phyloP scores from a whole-genome alignment of 2,888 invertebrate genomes.

The Epirrhoe tristata region DNA sequence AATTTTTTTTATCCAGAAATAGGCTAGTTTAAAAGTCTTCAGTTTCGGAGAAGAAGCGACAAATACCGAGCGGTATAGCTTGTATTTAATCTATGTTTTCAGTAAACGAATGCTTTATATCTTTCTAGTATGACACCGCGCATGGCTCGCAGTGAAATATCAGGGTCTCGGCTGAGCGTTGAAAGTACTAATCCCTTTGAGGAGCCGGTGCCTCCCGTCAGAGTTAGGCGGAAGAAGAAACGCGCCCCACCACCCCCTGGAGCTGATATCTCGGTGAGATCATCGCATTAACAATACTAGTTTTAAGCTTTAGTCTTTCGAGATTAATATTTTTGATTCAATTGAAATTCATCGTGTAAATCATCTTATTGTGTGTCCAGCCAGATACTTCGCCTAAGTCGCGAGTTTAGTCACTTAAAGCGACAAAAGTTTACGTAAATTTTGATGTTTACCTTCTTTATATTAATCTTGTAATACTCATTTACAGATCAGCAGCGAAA shows the following conservation, averaged over 20 bases:
- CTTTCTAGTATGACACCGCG: constrained; percentile 69
- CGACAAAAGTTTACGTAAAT: no score
- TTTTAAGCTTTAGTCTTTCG: neutral
- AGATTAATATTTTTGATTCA: no score
- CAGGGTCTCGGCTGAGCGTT: constrained; percentile 85
- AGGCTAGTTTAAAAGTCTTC: no score
- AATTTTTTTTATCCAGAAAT: no score
- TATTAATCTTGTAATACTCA: neutral
- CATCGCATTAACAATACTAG: neutral
- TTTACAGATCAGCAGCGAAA: constrained; percentile 66
- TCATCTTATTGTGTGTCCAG: no score
- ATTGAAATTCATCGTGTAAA: no score
- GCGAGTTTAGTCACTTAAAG: no score
- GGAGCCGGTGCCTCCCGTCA: constrained; percentile 82
- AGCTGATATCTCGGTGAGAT: constrained; percentile 61
- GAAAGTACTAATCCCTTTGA: constrained; percentile 87
- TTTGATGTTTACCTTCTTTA: no score
- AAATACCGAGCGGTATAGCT: no score
- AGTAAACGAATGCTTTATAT: constrained; percentile 1
- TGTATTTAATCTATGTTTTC: neutral
- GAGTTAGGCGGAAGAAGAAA: constrained; percentile 87
- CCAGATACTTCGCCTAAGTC: no score
- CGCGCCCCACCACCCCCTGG: constrained; percentile 84
- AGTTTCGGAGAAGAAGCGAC: no score
- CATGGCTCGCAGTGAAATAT: constrained; percentile 78